Conservation (phyloP, 2,888 invertebrate species). For the Cryptocephalus primarius region DNA sequence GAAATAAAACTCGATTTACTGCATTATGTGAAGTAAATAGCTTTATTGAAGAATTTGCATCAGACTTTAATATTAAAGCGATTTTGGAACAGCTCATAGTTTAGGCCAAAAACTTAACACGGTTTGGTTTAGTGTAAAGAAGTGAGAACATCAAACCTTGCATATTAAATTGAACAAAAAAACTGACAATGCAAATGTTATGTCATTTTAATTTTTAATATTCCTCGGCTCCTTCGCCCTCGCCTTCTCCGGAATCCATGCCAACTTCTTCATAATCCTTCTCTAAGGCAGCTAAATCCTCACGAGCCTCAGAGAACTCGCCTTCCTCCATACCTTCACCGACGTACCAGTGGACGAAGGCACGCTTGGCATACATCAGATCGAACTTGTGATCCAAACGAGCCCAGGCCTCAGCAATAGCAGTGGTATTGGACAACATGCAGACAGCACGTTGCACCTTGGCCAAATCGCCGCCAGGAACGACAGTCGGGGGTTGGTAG, state of each 20-base stretch:
- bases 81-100: too few relatives aligned
- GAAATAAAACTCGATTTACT: too few relatives aligned
- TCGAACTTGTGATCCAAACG: slow-evolving; percentile 94
- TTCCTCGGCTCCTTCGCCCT: slow-evolving; percentile 71
- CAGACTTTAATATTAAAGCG: too few relatives aligned
- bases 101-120: too few relatives aligned
- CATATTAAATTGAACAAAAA: too few relatives aligned
- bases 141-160: too few relatives aligned
- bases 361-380: slow-evolving; percentile 92
- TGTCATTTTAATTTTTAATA: slow-evolving; percentile 42
- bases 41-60: too few relatives aligned
- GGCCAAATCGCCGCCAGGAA: slow-evolving; percentile 90
- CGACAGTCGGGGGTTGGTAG: slow-evolving; percentile 89
- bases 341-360: slow-evolving; percentile 93
- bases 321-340: slow-evolving; percentile 83
- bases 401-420: slow-evolving; percentile 95
- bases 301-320: slow-evolving; percentile 79
- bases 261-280: slow-evolving; percentile 85
- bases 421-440: slow-evolving; percentile 96
- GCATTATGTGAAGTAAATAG: too few relatives aligned
- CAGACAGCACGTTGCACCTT: slow-evolving; percentile 95
- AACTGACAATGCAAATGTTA: too few relatives aligned
- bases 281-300: slow-evolving; percentile 70
- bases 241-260: slow-evolving; percentile 74
- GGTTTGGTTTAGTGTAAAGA: too few relatives aligned